Base-by-base conservation (phyloP, 2,113 vertebrate genomes). In the Charina bottae region DNA sequence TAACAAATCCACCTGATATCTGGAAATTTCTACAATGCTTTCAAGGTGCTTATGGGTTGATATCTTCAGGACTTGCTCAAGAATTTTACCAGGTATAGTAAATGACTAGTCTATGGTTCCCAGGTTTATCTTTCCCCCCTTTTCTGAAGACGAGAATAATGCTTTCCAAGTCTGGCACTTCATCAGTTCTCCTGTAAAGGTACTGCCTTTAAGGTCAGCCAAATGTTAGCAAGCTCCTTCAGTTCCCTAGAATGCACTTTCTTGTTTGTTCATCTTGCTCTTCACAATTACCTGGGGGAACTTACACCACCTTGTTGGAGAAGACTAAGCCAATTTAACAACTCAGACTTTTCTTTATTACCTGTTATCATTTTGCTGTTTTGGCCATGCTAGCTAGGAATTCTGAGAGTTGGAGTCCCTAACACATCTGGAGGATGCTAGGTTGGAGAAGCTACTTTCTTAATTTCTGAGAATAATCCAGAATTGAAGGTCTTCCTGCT, bases 391-490 rank as follows among this genome's bases (percentile, higher is more conserved):
- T 78, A 13, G 72, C 6, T 21, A 78, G 6, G 68, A 78, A 78
- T 78, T 78, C n/a, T 78, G 68, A 37, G 15, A 78, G 6, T 19
- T n/a, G n/a, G 21, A 78, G 33, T 10, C 17, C 7, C 1, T 42
- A 42, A 19, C 7, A 42, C 33, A 78, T 78, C 17, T 78, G 72
- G 37, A 78, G 7, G 72, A 78, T 42, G 17, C 72, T 55, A 62
- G 83, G 85, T 68, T 64, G 37, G 78, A 88, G 37, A 90, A 64
- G 21, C 88, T 62, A 58, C 87, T 49, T 55, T 8, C 7, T 93
- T 85, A 0, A 23, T 90, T 92, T 92, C 49, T 88, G 24, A 0
- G 33, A 10, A n/a, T 33, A 90, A 53, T 0, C 4, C 89, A 90
- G 46, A 60, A 10, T 4, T 6, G 24, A 84, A 85, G 90, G 6